Conservation (phyloP, 2,888 invertebrate genomes). For the Drosophila falleni region DNA sequence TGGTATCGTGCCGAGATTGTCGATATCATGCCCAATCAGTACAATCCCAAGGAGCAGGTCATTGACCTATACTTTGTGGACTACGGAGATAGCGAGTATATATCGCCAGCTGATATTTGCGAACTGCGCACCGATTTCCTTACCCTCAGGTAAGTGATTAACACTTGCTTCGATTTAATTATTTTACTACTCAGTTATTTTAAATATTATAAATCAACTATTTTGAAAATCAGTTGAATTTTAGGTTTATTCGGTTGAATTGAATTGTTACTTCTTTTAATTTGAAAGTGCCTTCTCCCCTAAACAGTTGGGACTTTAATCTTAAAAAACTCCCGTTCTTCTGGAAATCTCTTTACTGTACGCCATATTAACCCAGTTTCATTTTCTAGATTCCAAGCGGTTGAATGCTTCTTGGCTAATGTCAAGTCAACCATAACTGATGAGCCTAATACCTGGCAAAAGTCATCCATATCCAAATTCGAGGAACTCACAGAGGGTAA, state of each 20-base stretch:
- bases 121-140: constrained; percentile 90
- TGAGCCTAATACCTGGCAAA: constrained; percentile 87
- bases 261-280: too few species aligned
- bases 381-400: constrained; percentile 88
- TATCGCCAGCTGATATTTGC: constrained; percentile 89
- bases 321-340: too few species aligned
- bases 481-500: constrained; percentile 89
- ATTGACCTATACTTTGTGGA: constrained; percentile 93
- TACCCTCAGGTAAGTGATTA: constrained; percentile 83
- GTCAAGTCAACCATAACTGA: constrained; percentile 87
- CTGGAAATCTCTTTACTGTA: background rate
- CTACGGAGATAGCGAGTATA: constrained; percentile 93
- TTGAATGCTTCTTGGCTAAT: constrained; percentile 93
- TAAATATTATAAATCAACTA: too few species aligned
- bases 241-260: too few species aligned
- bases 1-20: constrained; percentile 90
- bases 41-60: constrained; percentile 87
- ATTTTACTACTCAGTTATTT: too few species aligned
- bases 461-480: constrained; percentile 88
- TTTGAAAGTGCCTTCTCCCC: too few species aligned
- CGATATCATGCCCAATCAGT: constrained; percentile 88
- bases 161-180: too few species aligned
- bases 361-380: background rate
- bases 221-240: too few species aligned
- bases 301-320: too few species aligned